phyloP scores from a whole-genome alignment of 1,140 invertebrate genomes.

The Macrobrachium rosenbergii region DNA sequence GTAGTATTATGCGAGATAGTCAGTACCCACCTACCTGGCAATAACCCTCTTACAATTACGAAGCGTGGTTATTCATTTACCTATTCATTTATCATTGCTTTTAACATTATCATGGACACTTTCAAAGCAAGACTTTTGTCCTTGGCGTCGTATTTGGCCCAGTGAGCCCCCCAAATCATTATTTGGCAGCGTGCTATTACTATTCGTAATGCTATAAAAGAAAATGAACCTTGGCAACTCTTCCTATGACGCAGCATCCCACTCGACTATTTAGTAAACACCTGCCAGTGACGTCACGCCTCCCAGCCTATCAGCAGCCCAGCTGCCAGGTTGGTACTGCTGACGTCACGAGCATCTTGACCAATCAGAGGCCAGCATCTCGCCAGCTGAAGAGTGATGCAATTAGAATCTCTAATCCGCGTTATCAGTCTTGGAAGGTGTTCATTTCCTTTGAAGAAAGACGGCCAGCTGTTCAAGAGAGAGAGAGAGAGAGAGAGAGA shows the following conservation, averaged over 20 bases:
- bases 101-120: no score
- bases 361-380: constrained; percentile 26
- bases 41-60: no score
- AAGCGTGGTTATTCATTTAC: no score
- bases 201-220: no score
- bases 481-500: no score
- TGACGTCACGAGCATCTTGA: constrained; percentile 38
- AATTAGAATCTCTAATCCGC: constrained; percentile 58
- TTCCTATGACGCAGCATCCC: constrained; percentile 38
- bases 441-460: constrained; percentile 45
- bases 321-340: not conserved
- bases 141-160: not conserved
- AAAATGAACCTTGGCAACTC: not conserved
- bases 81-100: no score
- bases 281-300: constrained; percentile 40
- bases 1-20: not conserved
- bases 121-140: not conserved
- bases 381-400: constrained; percentile 56
- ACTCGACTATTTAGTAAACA: constrained; percentile 27
- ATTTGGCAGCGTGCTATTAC: no score
- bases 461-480: constrained; percentile 36
- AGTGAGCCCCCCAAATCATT: no score
- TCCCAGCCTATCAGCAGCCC: not conserved
- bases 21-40: no score
- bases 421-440: constrained; percentile 44